Conservation (phyloP, 1,140 invertebrate species). For the Cydia amplana region DNA sequence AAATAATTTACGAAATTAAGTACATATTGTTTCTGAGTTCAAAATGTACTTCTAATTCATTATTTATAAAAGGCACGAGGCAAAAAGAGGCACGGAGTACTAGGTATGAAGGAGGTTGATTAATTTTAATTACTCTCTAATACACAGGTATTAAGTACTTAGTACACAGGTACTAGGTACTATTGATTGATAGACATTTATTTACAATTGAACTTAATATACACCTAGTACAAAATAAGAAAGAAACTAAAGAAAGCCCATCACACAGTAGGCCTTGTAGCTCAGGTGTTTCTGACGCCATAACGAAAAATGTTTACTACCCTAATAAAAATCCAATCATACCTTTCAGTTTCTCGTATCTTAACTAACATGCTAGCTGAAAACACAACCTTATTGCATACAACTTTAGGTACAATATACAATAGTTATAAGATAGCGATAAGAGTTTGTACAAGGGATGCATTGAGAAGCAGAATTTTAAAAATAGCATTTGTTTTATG, state of each 20-base stretch:
- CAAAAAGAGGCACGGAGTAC: too few species aligned
- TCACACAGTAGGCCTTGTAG: not conserved
- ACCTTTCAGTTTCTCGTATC: not conserved
- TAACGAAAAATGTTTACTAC: not conserved
- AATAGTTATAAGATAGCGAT: not conserved
- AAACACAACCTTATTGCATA: not conserved
- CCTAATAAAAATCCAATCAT: not conserved
- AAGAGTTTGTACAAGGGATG: not conserved
- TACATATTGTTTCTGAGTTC: too few species aligned
- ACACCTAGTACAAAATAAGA: not conserved
- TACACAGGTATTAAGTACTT: too few species aligned
- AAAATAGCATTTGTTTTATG: not conserved
- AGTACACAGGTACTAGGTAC: too few species aligned
- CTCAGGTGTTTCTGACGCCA: not conserved
- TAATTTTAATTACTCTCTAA: too few species aligned
- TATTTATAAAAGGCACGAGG: too few species aligned
- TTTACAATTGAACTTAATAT: not conserved
- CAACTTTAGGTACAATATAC: not conserved
- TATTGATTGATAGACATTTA: too few species aligned
- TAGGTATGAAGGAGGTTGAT: too few species aligned
- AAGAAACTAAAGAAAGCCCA: not conserved
- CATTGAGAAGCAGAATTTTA: slow-evolving; percentile 12
- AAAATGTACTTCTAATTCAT: too few species aligned
- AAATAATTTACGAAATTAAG: too few species aligned
- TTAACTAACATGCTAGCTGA: not conserved